Percentiles rank a stretch among this genome's conserved stretches.
These are phyloP conservation scores for Vesta saturnalis DNA, from an alignment of 2,888 invertebrate species.

Conservation along the genomic window DNA sequence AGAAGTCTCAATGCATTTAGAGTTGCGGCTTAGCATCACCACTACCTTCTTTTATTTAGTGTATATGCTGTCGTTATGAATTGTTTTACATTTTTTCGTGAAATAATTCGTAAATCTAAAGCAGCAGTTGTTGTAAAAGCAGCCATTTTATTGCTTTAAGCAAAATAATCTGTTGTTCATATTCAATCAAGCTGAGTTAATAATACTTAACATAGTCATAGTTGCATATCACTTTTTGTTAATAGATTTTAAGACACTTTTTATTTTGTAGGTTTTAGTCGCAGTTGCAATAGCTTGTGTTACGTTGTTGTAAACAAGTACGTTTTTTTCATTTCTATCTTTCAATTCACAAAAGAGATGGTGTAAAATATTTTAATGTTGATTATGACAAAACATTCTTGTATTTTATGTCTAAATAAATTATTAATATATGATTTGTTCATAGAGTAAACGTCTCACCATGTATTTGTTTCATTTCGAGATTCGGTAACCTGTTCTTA, in stretches of 20 bases:
- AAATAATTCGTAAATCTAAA: conserved; percentile 2
- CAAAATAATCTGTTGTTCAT: conserved; percentile 21
- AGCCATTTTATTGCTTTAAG: conserved; percentile 22
- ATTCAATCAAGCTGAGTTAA: neutral
- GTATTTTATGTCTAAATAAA: conserved; percentile 36
- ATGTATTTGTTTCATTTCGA: too few species aligned
- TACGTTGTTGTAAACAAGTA: conserved; percentile 18
- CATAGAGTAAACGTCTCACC: too few species aligned
- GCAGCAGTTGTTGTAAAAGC: conserved; percentile 18
- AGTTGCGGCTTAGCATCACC: conserved; percentile 14
- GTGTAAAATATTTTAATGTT: conserved; percentile 28
- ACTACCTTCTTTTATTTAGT: conserved; percentile 14
- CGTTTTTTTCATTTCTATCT: neutral
- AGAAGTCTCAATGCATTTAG: neutral
- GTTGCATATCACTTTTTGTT: conserved; percentile 37
- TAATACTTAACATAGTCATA: conserved; percentile 37
- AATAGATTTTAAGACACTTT: conserved; percentile 26
- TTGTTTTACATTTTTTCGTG: neutral
- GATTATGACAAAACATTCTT: conserved; percentile 29
- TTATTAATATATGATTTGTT: conserved; percentile 23
- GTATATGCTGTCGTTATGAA: conserved; percentile 9
- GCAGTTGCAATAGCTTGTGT: conserved; percentile 33
- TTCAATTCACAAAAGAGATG: neutral
- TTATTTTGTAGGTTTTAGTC: conserved; percentile 25
- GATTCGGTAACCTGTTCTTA: too few species aligned